phyloP scores from a whole-genome alignment of 2,113 vertebrate species.

The Paraplagusia blochii region DNA sequence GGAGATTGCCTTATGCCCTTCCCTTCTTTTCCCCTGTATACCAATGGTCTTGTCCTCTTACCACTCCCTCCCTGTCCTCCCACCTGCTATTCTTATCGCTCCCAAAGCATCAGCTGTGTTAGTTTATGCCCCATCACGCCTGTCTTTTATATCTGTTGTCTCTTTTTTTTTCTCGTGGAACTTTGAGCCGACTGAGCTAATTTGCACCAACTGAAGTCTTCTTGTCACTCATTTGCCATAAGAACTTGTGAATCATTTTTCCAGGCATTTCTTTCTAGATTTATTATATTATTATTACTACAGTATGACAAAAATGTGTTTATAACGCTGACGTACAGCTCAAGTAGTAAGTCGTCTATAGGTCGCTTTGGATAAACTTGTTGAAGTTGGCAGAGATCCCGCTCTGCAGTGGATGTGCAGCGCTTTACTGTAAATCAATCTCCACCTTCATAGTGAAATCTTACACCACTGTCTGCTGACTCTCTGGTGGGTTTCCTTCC shows the following conservation, averaged over 20 bases:
- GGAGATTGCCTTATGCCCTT: conserved; percentile 37
- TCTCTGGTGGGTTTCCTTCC: too few relatives aligned
- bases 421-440: too few relatives aligned
- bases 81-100: conserved; percentile 13
- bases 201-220: conserved; percentile 21
- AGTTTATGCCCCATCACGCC: conserved; percentile 54
- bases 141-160: not conserved
- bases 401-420: too few relatives aligned
- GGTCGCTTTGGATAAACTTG: too few relatives aligned
- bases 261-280: not conserved
- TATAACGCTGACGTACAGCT: too few relatives aligned
- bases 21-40: conserved; percentile 24
- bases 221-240: conserved; percentile 19
- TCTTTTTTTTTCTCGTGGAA: conserved; percentile 33
- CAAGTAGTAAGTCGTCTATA: too few relatives aligned
- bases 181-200: conserved; percentile 44
- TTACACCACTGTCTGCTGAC: too few relatives aligned
- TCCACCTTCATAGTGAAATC: too few relatives aligned
- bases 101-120: conserved; percentile 25
- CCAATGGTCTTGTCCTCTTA: conserved; percentile 29
- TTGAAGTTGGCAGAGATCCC: too few relatives aligned
- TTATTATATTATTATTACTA: too few relatives aligned
- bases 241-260: not conserved
- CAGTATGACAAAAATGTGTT: too few relatives aligned
- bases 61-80: not conserved